These are phyloP conservation scores for Aradophagus sp. DNA, from an alignment of 1,140 invertebrate species.

Conservation along the genomic window DNA sequence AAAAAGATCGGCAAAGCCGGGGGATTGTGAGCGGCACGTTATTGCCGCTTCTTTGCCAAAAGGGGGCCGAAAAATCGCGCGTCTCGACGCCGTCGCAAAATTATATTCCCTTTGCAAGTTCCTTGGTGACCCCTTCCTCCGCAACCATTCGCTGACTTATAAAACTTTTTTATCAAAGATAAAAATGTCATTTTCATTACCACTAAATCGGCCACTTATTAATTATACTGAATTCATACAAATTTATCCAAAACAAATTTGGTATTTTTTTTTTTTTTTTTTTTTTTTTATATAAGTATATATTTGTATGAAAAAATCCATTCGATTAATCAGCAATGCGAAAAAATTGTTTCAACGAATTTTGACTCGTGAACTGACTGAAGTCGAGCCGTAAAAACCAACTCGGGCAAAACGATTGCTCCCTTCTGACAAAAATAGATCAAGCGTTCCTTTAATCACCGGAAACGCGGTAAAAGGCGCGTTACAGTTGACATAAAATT, in stretches of 20 bases:
- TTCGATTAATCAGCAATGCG: too few relatives aligned
- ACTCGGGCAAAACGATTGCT: not conserved
- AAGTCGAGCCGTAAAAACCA: not conserved
- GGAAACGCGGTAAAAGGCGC: conserved; percentile 17
- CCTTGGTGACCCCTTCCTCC: not conserved
- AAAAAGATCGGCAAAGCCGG: conserved; percentile 17
- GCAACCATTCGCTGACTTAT: too few relatives aligned
- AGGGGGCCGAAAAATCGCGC: conserved; percentile 6
- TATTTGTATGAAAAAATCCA: too few relatives aligned
- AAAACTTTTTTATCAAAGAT: too few relatives aligned
- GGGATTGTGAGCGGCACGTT: conserved; percentile 11
- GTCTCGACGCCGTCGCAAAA: not conserved
- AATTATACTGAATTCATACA: too few relatives aligned
- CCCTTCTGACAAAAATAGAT: conserved; percentile 22
- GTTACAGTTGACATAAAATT: conserved; percentile 5
- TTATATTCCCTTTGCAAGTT: conserved; percentile 3
- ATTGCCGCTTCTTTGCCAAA: conserved; percentile 23
- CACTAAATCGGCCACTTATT: too few relatives aligned
- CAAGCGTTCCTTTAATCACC: conserved; percentile 24
- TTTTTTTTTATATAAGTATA: too few relatives aligned
- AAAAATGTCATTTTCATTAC: too few relatives aligned
- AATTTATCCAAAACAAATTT: too few relatives aligned
- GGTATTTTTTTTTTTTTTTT: too few relatives aligned
- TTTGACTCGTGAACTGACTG: too few relatives aligned
- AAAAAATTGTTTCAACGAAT: not conserved